A percentile compares a stretch with the other conserved stretches of the same genome.
Evolutionary conservation across 1,140 invertebrate genomes (phyloP).

Genomic region (Cotesia typhae): DNA sequence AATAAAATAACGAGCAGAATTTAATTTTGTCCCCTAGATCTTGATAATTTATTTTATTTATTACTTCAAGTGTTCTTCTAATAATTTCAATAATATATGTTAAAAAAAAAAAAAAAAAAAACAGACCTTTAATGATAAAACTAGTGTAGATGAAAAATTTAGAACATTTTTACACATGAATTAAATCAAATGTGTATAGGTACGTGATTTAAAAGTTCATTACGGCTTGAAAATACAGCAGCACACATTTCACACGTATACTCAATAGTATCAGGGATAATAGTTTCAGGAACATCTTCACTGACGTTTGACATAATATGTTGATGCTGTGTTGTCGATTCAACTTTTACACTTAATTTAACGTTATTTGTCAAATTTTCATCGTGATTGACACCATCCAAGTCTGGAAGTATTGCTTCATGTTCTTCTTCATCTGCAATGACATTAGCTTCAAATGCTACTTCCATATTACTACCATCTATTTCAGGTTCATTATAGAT

Average conservation of each 20-base stretch:
- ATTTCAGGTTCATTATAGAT: constrained; percentile 29
- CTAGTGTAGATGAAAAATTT: constrained; percentile 19
- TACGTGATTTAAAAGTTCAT: constrained; percentile 78
- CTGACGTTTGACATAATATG: constrained; percentile 44
- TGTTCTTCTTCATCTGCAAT: constrained; percentile 39
- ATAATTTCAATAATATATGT: not conserved
- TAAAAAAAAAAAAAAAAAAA: constrained; percentile 6
- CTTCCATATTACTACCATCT: constrained; percentile 56
- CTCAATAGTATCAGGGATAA: constrained; percentile 66
- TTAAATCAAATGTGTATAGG: constrained; percentile 80
- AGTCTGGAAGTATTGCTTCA: constrained; percentile 55
- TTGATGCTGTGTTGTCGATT: constrained; percentile 39
- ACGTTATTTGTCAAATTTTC: constrained; percentile 50
- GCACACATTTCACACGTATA: constrained; percentile 83
- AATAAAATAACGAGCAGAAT: not conserved
- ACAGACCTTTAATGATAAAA: constrained; percentile 36
- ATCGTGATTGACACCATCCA: constrained; percentile 44
- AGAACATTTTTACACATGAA: constrained; percentile 29
- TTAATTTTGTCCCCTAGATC: no score
- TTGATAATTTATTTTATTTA: no score
- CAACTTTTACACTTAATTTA: constrained; percentile 57
- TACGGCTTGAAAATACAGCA: constrained; percentile 76
- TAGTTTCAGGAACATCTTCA: constrained; percentile 61
- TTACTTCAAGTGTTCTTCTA: not conserved
- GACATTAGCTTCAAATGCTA: constrained; percentile 57